These are phyloP conservation scores for Esox masquinongy DNA, from an alignment of 2,797 vertebrate genomes.

Conservation along the genomic window DNA sequence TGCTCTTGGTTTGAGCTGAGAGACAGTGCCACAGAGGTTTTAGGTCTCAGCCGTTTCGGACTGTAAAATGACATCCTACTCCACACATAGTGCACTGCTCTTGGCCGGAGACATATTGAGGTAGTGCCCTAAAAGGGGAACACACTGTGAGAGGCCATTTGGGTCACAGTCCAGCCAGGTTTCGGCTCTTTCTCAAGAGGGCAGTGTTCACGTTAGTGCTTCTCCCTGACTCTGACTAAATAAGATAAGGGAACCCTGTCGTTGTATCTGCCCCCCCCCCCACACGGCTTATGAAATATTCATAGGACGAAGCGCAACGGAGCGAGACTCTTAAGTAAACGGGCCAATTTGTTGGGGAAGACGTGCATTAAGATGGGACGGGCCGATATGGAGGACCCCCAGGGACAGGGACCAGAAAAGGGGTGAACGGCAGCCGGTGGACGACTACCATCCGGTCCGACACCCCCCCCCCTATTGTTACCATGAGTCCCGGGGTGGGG, in stretches of 20 bases:
- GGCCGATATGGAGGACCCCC: slow-evolving; percentile 60
- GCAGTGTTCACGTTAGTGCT: neutral
- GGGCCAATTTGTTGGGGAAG: slow-evolving; percentile 81
- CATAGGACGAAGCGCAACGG: slow-evolving; percentile 66
- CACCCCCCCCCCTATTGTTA: slow-evolving; percentile 66
- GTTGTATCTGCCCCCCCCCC: slow-evolving; percentile 62
- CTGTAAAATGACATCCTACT: neutral
- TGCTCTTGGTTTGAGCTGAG: slow-evolving; percentile 19
- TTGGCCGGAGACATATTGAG: neutral
- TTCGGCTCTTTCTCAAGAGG: slow-evolving; percentile 51
- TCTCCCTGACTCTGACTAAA: slow-evolving; percentile 71
- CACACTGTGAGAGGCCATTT: neutral
- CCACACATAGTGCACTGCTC: neutral
- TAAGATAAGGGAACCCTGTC: slow-evolving; percentile 76
- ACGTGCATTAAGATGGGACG: slow-evolving; percentile 75
- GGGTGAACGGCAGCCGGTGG: neutral
- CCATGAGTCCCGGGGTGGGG: slow-evolving; percentile 37
- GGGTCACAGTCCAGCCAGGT: neutral
- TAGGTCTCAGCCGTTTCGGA: neutral
- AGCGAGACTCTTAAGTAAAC: slow-evolving; percentile 77
- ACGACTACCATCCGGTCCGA: slow-evolving; percentile 66
- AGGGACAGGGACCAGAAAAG: slow-evolving; percentile 35
- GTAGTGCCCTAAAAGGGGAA: neutral
- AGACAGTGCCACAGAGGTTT: neutral
- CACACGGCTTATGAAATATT: slow-evolving; percentile 77